Conservation (phyloP, 2,797 vertebrate genomes). For the Lacerta agilis region DNA sequence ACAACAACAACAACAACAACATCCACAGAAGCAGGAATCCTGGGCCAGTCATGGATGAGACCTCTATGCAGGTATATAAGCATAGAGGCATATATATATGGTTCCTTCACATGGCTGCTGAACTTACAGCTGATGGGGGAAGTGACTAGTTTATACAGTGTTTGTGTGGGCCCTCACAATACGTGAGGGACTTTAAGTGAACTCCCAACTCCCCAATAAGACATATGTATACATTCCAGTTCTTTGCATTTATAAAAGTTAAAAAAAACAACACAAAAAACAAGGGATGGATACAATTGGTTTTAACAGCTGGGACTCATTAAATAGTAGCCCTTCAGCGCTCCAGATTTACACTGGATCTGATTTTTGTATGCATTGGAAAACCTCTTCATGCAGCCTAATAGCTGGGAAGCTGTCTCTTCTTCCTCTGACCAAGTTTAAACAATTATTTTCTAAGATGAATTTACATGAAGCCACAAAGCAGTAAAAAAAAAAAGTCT, state of each 20-base stretch:
- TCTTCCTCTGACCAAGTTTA: not conserved
- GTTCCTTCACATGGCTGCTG: too few relatives aligned
- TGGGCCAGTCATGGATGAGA: not conserved
- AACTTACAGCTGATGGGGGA: not conserved
- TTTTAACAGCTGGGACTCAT: not conserved
- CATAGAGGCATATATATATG: too few relatives aligned
- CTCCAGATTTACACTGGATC: not conserved
- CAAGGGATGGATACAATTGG: not conserved
- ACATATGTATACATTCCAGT: not conserved
- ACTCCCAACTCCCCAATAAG: not conserved
- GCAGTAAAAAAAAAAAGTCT: not conserved
- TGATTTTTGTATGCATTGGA: not conserved
- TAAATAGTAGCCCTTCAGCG: not conserved
- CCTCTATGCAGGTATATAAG: not conserved
- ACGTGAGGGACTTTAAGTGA: too few relatives aligned
- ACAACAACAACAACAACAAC: too few relatives aligned
- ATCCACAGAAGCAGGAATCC: too few relatives aligned
- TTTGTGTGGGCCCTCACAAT: too few relatives aligned
- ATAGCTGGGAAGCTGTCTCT: not conserved
- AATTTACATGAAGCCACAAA: constrained; percentile 2
- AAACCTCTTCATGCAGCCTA: not conserved
- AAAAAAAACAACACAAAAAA: too few relatives aligned
- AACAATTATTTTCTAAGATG: not conserved
- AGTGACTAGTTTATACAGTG: too few relatives aligned
- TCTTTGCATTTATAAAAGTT: not conserved